These are phyloP conservation scores for Epizoanthus stellaris DNA, from an alignment of 92 coral and sea anemone genomes.

Conservation along the genomic window DNA sequence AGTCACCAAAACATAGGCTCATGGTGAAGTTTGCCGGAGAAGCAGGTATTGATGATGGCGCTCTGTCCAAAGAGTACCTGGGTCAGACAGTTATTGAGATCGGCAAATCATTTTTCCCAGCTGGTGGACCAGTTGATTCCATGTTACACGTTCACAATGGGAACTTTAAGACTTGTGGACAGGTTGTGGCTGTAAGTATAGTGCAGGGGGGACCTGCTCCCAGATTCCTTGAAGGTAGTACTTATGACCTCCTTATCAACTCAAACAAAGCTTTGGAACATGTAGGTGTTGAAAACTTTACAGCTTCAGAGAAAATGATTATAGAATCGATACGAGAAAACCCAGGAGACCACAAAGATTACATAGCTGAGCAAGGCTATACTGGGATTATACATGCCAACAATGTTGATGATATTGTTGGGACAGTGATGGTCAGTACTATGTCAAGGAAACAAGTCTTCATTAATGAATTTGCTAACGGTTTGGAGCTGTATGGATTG, in stretches of 20 bases:
- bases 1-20: conserved; percentile 21
- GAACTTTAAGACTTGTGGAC: conserved; percentile 31
- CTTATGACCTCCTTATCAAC: conserved; percentile 5
- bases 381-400: conserved; percentile 33
- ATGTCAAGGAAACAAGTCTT: conserved; percentile 36
- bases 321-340: conserved; percentile 20
- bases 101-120: conserved; percentile 14
- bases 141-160: conserved; percentile 39
- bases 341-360: conserved; percentile 38
- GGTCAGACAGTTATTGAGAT: conserved; percentile 19
- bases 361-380: conserved; percentile 51
- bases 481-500: conserved; percentile 46
- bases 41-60: conserved; percentile 26
- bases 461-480: conserved; percentile 45
- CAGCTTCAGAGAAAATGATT: conserved; percentile 25
- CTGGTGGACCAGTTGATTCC: conserved; percentile 27
- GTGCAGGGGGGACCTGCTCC: conserved; percentile 27
- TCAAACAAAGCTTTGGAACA: conserved; percentile 19
- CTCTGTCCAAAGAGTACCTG: conserved; percentile 28
- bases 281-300: conserved; percentile 13
- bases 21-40: conserved; percentile 24
- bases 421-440: conserved; percentile 46
- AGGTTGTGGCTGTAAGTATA: conserved; percentile 31
- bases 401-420: conserved; percentile 39
- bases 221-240: conserved; percentile 17